These are phyloP conservation scores for Phrynocephalus guinanensis DNA, from an alignment of 2,797 vertebrate genomes.

Conservation along the genomic window DNA sequence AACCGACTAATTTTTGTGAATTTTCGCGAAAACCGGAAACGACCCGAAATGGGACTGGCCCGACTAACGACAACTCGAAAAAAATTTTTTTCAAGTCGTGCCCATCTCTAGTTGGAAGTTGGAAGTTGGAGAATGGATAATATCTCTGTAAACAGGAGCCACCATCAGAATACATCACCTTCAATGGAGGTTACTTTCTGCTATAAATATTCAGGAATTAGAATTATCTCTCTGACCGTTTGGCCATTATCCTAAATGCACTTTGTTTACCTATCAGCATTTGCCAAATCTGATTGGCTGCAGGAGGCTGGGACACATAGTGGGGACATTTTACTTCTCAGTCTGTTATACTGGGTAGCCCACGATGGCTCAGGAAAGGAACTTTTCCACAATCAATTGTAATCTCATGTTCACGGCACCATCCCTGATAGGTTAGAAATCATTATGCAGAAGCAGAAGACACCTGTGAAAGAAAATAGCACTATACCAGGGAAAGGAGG, in stretches of 20 bases:
- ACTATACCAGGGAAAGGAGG: not conserved
- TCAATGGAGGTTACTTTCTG: too few species aligned
- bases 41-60: too few species aligned
- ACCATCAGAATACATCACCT: not conserved
- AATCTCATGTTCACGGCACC: not conserved
- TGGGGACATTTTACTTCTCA: too few species aligned
- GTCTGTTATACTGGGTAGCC: too few species aligned
- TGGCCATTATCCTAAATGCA: not conserved
- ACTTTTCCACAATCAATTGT: not conserved
- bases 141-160: not conserved
- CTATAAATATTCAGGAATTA: not conserved
- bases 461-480: too few species aligned
- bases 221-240: not conserved
- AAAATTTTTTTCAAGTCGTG: too few species aligned
- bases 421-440: not conserved
- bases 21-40: too few species aligned
- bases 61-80: too few species aligned
- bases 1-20: too few species aligned
- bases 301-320: too few species aligned
- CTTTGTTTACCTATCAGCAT: not conserved
- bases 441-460: not conserved
- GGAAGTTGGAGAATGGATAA: not conserved
- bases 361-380: too few species aligned
- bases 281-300: not conserved
- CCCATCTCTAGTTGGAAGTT: too few species aligned